Base-by-base conservation (phyloP, 2,888 invertebrate genomes). In the Lithophane socia region DNA sequence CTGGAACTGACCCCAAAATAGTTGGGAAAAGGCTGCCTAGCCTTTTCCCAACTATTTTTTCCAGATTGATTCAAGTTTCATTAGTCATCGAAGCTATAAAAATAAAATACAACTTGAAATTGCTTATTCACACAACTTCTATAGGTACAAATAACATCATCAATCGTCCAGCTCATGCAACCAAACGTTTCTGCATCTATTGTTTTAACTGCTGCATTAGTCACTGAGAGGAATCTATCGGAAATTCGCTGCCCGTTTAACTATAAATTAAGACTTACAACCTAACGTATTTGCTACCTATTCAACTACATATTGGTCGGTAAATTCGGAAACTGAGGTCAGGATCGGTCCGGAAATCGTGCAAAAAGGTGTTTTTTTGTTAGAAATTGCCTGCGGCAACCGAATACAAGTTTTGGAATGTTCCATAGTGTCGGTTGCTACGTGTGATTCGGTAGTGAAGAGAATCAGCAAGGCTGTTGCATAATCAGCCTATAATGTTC, bases 211-310 rank as follows among this genome's bases (percentile, higher is more conserved):
- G 54, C 63, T 63, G 21, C 68, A 86, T 78, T 66, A 76, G 64
- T 78, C 68, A 80, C 73, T 47, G 56, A 74, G 69, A 77, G 37
- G 75, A 58, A 75, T 71, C 66, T 44, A 71, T 66, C 69, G 77
- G 68, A 80, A 72, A 74, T 66, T 78, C 63, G 42, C 4, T 77
- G 63, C 37, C 66, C 69, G 24, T 63, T 77, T 63, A 79, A 63
- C 80, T 61, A 75, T 77, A 86, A 83, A 80, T 86, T 85, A 67
- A 74, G 76, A 77, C 73, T 67, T 68, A 56, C 56, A 74, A 70
- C 49, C 60, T 37, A 77, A 68, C 67, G 49, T 73, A 75, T 73
- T 83, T 68, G 65, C 65, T 65, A 7, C 21, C 65, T 12, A 66
- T 63, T 71, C 70, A 61, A 60, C 73, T 68, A 71, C 66, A 69